Conservation (phyloP, 1,140 invertebrate genomes). For the Globodera ellingtonae region DNA sequence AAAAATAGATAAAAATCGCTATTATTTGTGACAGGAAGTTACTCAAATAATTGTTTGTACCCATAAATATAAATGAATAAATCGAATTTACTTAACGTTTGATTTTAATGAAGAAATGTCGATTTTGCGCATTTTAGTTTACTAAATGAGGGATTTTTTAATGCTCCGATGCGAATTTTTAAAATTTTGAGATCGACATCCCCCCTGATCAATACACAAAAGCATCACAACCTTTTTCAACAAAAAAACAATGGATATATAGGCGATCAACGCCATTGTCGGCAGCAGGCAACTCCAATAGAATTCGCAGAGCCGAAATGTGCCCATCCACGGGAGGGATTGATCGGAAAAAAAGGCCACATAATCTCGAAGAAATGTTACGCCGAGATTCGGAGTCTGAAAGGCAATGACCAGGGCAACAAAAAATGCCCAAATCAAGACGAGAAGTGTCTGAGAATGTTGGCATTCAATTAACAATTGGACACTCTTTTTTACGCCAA, state of each 20-base stretch:
- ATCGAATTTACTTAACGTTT: too few relatives aligned
- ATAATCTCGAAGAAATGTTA: background rate
- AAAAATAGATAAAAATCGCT: too few relatives aligned
- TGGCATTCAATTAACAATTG: background rate
- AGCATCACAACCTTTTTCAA: background rate
- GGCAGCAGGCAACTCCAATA: background rate
- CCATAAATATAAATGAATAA: too few relatives aligned
- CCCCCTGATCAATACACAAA: too few relatives aligned
- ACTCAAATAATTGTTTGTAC: too few relatives aligned
- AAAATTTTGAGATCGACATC: too few relatives aligned
- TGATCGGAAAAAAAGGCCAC: background rate
- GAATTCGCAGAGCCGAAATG: background rate
- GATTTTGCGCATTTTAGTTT: background rate
- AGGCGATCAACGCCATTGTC: background rate
- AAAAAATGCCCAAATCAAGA: background rate
- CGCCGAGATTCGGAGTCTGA: background rate
- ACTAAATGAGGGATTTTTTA: too few relatives aligned
- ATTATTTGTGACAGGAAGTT: too few relatives aligned
- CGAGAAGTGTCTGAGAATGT: background rate
- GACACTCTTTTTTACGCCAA: background rate
- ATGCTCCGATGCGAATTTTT: too few relatives aligned
- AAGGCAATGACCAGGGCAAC: background rate
- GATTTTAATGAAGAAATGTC: too few relatives aligned
- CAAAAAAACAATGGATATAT: constrained; percentile 1
- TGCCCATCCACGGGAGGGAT: background rate